A percentile compares a stretch with the other conserved stretches of the same genome.
phyloP scores from a whole-genome alignment of 2,888 invertebrate genomes.

The Sicus ferrugineus region DNA sequence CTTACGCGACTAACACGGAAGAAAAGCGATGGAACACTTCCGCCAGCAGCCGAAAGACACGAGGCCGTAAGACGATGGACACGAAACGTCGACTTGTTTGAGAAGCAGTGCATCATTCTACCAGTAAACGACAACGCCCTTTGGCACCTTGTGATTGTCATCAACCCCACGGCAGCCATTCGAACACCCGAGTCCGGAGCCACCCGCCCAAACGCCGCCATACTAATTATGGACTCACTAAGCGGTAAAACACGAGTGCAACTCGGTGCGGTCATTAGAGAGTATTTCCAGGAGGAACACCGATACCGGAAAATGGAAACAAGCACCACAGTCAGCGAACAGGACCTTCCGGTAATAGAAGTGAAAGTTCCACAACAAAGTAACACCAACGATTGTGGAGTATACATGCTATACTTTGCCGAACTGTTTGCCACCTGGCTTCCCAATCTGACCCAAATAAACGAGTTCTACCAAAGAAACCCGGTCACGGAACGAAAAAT shows the following conservation, averaged over 20 bases:
- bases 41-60: background rate
- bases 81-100: background rate
- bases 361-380: background rate
- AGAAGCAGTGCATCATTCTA: background rate
- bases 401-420: too few species aligned
- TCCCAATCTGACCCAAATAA: background rate
- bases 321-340: background rate
- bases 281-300: background rate
- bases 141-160: background rate
- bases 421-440: background rate
- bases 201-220: too few species aligned
- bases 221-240: too few species aligned
- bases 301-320: background rate
- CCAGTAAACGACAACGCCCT: background rate
- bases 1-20: background rate
- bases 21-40: background rate
- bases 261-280: background rate
- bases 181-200: too few species aligned
- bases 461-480: background rate
- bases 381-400: background rate
- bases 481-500: background rate
- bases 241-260: background rate
- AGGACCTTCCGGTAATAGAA: background rate
- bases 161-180: background rate
- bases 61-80: conserved; percentile 5